A percentile compares a stretch with the other conserved stretches of the same genome.
Evolutionary conservation across 2,888 invertebrate genomes (phyloP).

Genomic region (Actias luna): DNA sequence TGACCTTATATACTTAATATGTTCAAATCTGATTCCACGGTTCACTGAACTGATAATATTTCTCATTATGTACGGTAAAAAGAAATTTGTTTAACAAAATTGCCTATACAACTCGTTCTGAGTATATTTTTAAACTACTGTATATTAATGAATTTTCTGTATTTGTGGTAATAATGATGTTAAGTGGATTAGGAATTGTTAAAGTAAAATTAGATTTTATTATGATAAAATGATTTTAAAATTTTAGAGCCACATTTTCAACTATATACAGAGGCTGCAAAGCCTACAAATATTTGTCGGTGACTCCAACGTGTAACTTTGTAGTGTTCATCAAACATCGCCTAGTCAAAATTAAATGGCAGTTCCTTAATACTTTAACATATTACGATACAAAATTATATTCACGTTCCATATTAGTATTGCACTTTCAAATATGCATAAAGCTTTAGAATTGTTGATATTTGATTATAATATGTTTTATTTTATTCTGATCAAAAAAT

Average conservation of each 20-base stretch:
- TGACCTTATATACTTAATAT: too few relatives aligned
- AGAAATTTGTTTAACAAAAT: too few relatives aligned
- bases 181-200: background rate
- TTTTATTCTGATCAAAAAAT: too few relatives aligned
- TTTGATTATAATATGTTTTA: too few relatives aligned
- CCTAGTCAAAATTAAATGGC: conserved; percentile 29
- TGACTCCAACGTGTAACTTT: conserved; percentile 21
- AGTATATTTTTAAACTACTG: too few relatives aligned
- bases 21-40: too few relatives aligned
- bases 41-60: too few relatives aligned
- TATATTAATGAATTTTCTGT: background rate
- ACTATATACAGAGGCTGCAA: background rate
- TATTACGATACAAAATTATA: background rate
- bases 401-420: too few relatives aligned
- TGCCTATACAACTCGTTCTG: too few relatives aligned
- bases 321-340: conserved; percentile 36
- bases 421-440: background rate
- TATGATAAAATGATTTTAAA: background rate
- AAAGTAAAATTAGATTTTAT: background rate
- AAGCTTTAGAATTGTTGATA: too few relatives aligned
- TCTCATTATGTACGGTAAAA: too few relatives aligned
- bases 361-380: conserved; percentile 15
- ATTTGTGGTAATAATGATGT: background rate
- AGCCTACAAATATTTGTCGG: background rate
- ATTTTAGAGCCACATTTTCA: background rate